Conservation (phyloP, 2,113 vertebrate species). For the Pelmatolapia mariae region DNA sequence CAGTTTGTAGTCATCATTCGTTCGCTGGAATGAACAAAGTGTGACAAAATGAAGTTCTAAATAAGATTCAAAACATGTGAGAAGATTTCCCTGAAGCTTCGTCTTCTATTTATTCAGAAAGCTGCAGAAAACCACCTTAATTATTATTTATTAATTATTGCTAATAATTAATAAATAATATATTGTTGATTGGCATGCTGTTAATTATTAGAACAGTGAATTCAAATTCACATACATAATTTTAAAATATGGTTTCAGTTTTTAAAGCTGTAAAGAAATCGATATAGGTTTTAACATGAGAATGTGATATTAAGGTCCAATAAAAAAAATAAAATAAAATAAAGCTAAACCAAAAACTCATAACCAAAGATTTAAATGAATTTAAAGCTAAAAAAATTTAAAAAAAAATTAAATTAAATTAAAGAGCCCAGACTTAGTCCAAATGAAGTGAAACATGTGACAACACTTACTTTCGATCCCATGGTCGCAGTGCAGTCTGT, state of each 20-base stretch:
- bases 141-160: not conserved
- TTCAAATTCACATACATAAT: not conserved
- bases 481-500: slow-evolving; percentile 47
- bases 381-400: not conserved
- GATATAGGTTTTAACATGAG: not conserved
- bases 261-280: not conserved
- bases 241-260: not conserved
- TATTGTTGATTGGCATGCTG: not conserved
- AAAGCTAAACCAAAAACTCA: not conserved
- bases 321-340: not conserved
- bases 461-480: slow-evolving; percentile 72
- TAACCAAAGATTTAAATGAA: not conserved
- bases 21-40: slow-evolving; percentile 42
- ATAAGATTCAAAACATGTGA: not conserved
- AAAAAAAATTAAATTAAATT: not conserved
- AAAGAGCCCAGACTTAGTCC: not conserved
- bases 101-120: not conserved
- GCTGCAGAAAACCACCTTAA: not conserved
- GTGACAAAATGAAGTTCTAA: not conserved
- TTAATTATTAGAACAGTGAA: not conserved
- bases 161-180: not conserved
- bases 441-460: not conserved
- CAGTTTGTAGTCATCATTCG: slow-evolving; percentile 86
- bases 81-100: not conserved
- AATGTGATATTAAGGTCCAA: not conserved